Conservation (phyloP, 2,113 vertebrate species). For the Chaetorhynchus papuensis region DNA sequence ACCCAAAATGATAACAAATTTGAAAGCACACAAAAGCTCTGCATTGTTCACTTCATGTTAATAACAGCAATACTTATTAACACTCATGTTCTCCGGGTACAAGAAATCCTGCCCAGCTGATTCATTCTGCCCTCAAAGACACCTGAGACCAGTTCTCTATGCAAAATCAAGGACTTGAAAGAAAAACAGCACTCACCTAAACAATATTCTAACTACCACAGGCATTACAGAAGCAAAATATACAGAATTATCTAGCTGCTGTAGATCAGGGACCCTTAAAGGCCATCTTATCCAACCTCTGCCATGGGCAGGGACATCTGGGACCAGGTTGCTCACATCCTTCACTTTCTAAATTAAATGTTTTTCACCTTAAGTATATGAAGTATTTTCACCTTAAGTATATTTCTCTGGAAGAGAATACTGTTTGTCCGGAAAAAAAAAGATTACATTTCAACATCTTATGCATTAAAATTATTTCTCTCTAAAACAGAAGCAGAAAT, state of each 20-base stretch:
- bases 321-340: background rate
- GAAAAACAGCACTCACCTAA: background rate
- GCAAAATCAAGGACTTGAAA: background rate
- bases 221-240: background rate
- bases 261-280: background rate
- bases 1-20: background rate
- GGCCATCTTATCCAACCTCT: background rate
- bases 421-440: background rate
- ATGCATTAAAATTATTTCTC: background rate
- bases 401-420: background rate
- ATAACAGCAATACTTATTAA: background rate
- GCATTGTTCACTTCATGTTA: background rate
- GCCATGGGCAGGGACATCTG: background rate
- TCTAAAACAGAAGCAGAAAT: background rate
- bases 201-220: background rate
- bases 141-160: background rate
- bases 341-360: background rate
- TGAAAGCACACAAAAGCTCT: background rate
- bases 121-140: background rate
- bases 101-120: background rate
- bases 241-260: background rate
- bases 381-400: background rate
- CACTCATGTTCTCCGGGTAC: background rate
- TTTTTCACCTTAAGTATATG: background rate
- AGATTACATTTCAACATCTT: background rate